Percentiles rank a stretch among this genome's conserved stretches.
These are phyloP conservation scores for Rhogogaster chlorosoma DNA, from an alignment of 2,888 invertebrate species.

Conservation along the genomic window DNA sequence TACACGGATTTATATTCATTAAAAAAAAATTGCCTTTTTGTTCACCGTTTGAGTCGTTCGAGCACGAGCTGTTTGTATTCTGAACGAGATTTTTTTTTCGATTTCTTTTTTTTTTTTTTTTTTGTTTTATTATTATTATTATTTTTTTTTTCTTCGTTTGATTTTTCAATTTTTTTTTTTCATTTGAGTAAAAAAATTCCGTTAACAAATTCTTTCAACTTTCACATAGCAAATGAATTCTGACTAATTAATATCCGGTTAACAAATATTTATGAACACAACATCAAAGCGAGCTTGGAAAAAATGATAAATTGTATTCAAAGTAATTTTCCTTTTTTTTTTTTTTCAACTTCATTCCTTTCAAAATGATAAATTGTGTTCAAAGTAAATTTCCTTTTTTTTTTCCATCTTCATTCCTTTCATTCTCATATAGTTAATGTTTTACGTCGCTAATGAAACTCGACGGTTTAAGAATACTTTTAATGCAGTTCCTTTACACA, in stretches of 20 bases:
- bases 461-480: not conserved
- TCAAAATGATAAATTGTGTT: not conserved
- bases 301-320: not conserved
- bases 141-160: not conserved
- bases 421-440: not conserved
- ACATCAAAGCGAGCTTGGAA: not conserved
- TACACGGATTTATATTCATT: conserved; percentile 25
- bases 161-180: not conserved
- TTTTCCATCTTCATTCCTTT: not conserved
- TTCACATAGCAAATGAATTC: not conserved
- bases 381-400: not conserved
- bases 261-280: not conserved
- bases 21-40: not conserved
- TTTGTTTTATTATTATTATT: too few relatives aligned
- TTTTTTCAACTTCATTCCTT: not conserved
- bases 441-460: not conserved
- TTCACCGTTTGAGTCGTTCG: not conserved
- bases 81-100: not conserved
- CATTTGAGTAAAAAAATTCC: not conserved
- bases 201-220: not conserved
- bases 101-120: not conserved
- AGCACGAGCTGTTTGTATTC: not conserved
- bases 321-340: not conserved
- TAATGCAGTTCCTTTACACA: not conserved
- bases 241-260: not conserved